Evolutionary conservation across 2,888 invertebrate genomes (phyloP), one percentile per base, ranked within the genome.

Genomic region (Sturmia bella): DNA sequence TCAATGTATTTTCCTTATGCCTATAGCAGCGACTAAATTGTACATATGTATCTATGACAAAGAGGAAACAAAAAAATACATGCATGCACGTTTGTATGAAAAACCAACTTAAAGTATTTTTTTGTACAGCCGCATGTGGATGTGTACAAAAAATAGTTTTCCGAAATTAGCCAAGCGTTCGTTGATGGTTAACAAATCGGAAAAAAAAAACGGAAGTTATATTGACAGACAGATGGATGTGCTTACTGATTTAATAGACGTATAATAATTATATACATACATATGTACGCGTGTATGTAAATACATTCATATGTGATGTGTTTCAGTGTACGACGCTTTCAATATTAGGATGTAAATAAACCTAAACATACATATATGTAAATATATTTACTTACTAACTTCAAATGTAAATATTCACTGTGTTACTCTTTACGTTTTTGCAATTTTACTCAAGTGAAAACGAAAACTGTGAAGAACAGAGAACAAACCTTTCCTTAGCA

Each of bases 181-280:
- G 48, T 77, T 57, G 21, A 69, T 56, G 37, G 41, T 56, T 48
- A 13, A 70, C 59, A 32, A 32, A 3, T 32, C 59, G 54, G 66
- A 64, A 70, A 24, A 39, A 12, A 13, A 56, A 69, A 77, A 74
- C 81, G 77, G 81, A 81, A 81, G 81, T 81, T 77, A 17, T 73
- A 77, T 77, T 81, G 77, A 77, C 73, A 77, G 69, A 74, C 45
- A 57, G 54, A 75, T 66, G 66, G 27, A 50, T 45, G 32, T 39
- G 27, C 9, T 32, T 9, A 6, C 32, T 9, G 7, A 32, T 32
- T 32, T 32, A 7, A 1, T 32, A 32, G 9, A 32, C 7, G 9
- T 32, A 32, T 32, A n/a, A n/a, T n/a, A n/a, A 27, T 50, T 57
- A n/a, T 19, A 56, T 12, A 39, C 15, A 19, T 3, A 50, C n/a